Percentiles rank a stretch among this genome's conserved stretches.
These are phyloP conservation scores for Caligus rogercresseyi DNA, from an alignment of 1,140 invertebrate species.

Conservation along the genomic window DNA sequence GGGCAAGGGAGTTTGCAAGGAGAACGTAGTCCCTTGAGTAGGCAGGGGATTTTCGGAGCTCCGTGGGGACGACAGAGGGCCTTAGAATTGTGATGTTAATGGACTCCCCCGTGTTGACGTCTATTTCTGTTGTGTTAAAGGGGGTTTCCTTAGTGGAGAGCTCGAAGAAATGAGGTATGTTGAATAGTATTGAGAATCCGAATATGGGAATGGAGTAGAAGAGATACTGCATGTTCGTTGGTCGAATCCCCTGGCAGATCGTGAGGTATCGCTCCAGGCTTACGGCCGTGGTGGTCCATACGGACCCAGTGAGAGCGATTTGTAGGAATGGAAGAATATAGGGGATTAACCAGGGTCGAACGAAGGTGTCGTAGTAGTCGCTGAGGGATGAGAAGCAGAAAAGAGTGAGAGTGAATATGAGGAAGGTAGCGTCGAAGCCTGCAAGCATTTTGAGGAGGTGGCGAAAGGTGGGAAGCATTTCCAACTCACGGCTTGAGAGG, in stretches of 20 bases:
- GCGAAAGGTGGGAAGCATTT: conserved; percentile 11
- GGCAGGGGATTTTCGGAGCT: not conserved
- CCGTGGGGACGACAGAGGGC: not conserved
- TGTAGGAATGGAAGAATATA: conserved; percentile 7
- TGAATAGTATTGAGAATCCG: conserved; percentile 4
- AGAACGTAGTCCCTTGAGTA: conserved; percentile 12
- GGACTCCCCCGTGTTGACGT: not conserved
- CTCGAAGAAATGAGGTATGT: conserved; percentile 12
- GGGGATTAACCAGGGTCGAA: not conserved
- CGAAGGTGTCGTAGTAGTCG: conserved; percentile 8
- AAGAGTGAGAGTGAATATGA: conserved; percentile 1
- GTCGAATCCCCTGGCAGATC: not conserved
- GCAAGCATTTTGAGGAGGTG: conserved; percentile 16
- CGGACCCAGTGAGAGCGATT: conserved; percentile 12
- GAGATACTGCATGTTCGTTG: conserved; percentile 5
- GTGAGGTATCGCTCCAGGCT: conserved; percentile 13
- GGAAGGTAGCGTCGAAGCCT: conserved; percentile 12
- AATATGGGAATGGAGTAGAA: conserved; percentile 7
- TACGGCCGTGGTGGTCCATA: conserved; percentile 12
- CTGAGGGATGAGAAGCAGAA: conserved; percentile 10
- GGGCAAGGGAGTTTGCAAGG: conserved; percentile 6
- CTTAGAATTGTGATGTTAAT: not conserved
- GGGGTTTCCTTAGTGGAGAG: not conserved
- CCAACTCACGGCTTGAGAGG: conserved; percentile 6
- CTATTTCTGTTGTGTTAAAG: not conserved